These are phyloP conservation scores for Brachypterus glaber DNA, from an alignment of 2,888 invertebrate species.

Conservation along the genomic window DNA sequence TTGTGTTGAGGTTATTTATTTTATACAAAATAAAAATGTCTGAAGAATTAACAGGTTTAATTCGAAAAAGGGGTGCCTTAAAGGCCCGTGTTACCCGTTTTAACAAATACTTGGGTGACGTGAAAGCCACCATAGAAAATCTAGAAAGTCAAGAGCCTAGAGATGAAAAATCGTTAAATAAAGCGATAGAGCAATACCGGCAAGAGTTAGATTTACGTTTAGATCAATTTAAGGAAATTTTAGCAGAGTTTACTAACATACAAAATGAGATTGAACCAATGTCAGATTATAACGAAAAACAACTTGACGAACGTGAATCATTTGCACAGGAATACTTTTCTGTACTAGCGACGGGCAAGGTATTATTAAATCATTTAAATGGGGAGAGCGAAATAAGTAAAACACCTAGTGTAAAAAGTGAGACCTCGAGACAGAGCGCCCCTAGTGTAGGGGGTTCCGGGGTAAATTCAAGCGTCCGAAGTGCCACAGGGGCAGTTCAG, in stretches of 20 bases:
- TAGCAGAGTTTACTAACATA: background rate
- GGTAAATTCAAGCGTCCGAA: too few relatives aligned
- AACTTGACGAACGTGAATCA: background rate
- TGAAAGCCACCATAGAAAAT: background rate
- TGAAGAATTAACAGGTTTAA: too few relatives aligned
- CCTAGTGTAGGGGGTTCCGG: background rate
- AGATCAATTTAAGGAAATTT: background rate
- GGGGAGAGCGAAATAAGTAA: background rate
- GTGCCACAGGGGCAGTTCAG: background rate
- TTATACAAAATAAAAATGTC: background rate
- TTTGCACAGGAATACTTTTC: background rate
- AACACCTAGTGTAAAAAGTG: background rate
- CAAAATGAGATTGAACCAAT: background rate
- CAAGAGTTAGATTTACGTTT: background rate
- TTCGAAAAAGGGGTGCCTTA: background rate
- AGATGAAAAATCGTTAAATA: background rate
- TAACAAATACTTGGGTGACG: background rate
- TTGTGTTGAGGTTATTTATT: background rate
- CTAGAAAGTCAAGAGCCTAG: background rate
- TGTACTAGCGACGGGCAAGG: background rate
- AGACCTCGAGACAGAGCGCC: background rate
- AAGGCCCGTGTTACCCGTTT: background rate
- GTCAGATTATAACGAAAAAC: background rate
- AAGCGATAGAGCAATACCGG: background rate
- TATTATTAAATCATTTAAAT: too few relatives aligned